phyloP scores from a whole-genome alignment of 2,797 vertebrate genomes.

The Morus bassanus region DNA sequence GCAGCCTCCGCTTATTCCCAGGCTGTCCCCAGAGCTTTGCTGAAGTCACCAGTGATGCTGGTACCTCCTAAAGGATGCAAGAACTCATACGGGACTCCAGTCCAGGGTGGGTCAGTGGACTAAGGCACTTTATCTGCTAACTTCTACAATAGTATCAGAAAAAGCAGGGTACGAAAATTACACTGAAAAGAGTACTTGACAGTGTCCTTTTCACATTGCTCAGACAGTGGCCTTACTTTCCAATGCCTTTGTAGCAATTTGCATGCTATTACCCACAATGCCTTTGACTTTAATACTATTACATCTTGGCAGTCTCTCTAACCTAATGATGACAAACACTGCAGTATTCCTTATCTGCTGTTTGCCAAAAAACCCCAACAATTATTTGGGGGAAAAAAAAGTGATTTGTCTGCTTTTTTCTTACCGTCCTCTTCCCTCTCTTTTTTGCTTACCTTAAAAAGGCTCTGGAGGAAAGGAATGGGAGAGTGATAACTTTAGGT shows the following conservation, averaged over 20 bases:
- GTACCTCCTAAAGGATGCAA: neutral
- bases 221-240: neutral
- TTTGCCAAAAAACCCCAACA: neutral
- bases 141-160: neutral
- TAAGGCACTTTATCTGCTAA: neutral
- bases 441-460: neutral
- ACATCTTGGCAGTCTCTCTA: conserved; percentile 52
- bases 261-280: conserved; percentile 63
- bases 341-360: neutral
- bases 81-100: rapidly evolving
- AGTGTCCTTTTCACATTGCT: conserved; percentile 56
- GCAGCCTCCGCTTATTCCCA: neutral
- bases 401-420: neutral
- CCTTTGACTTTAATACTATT: conserved; percentile 62
- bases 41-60: neutral
- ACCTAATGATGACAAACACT: conserved; percentile 62
- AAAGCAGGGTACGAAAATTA: neutral
- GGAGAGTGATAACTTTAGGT: neutral
- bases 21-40: neutral
- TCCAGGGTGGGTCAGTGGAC: rapidly evolving
- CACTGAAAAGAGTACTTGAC: neutral
- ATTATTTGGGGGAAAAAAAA: neutral
- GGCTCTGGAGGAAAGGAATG: neutral
- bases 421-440: too few relatives aligned
- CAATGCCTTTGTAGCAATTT: conserved; percentile 55